Evolutionary conservation across 2,888 invertebrate genomes (phyloP).

Genomic region (Charanyca ferruginea): DNA sequence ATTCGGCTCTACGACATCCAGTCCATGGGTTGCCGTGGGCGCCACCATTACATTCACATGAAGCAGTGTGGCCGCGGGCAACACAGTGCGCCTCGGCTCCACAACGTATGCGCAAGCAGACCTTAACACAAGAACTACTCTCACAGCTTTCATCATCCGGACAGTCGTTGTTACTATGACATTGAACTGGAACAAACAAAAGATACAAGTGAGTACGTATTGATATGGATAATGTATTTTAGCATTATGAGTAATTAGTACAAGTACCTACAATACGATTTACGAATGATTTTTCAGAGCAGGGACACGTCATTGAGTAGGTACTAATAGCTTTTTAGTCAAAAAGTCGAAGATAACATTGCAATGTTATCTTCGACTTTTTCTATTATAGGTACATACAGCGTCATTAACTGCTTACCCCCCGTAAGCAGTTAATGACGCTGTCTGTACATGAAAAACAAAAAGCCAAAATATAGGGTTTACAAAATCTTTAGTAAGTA

Average conservation of each 20-base stretch:
- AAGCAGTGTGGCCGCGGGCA: slow-evolving; percentile 94
- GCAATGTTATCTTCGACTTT: too few relatives aligned
- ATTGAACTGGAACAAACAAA: slow-evolving; percentile 92
- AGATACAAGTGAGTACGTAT: background rate
- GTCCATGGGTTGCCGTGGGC: slow-evolving; percentile 95
- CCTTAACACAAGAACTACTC: slow-evolving; percentile 95
- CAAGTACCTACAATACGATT: too few relatives aligned
- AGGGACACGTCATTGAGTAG: too few relatives aligned
- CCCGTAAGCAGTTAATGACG: too few relatives aligned
- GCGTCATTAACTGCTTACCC: too few relatives aligned
- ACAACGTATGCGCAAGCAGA: slow-evolving; percentile 95
- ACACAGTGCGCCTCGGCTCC: slow-evolving; percentile 95
- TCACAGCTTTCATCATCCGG: slow-evolving; percentile 95
- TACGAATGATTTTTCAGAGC: background rate
- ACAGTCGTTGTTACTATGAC: slow-evolving; percentile 96
- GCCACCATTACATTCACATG: slow-evolving; percentile 94
- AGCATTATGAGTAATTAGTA: too few relatives aligned
- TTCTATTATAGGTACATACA: too few relatives aligned
- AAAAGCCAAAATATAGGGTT: background rate
- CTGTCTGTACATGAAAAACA: too few relatives aligned
- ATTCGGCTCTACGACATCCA: slow-evolving; percentile 95
- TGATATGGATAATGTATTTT: too few relatives aligned
- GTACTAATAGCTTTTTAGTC: too few relatives aligned
- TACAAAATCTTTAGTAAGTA: too few relatives aligned
- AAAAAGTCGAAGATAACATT: too few relatives aligned